Conservation (phyloP, 1,140 invertebrate species). For the Helicorthomorpha holstii region DNA sequence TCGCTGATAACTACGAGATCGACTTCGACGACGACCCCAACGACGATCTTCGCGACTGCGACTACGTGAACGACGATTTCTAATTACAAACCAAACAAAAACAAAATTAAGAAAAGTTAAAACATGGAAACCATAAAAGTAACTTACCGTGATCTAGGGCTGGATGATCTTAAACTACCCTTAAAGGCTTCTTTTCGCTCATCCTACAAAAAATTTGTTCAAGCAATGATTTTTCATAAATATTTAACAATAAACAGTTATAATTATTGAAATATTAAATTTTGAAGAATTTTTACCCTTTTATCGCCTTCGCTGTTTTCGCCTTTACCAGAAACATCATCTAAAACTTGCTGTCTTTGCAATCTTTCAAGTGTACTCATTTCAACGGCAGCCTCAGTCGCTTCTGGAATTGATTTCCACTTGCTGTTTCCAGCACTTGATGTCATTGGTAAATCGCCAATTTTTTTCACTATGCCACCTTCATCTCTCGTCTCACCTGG, state of each 20-base stretch:
- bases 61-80: background rate
- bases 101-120: background rate
- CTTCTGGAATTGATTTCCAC: background rate
- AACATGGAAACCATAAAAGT: background rate
- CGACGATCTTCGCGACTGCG: conserved; percentile 7
- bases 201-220: no score
- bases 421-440: background rate
- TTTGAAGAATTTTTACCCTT: background rate
- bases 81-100: background rate
- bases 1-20: conserved; percentile 4
- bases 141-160: no score
- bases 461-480: background rate
- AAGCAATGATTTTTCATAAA: no score
- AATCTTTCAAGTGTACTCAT: background rate
- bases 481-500: conserved; percentile 1
- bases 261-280: background rate
- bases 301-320: background rate
- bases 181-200: no score
- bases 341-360: background rate
- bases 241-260: no score
- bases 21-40: conserved; percentile 8
- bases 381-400: background rate
- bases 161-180: no score
- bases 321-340: no score
- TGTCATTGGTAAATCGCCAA: background rate